These are phyloP conservation scores for Erpobdella octoculata DNA, from an alignment of 2,888 invertebrate genomes.

Conservation along the genomic window DNA sequence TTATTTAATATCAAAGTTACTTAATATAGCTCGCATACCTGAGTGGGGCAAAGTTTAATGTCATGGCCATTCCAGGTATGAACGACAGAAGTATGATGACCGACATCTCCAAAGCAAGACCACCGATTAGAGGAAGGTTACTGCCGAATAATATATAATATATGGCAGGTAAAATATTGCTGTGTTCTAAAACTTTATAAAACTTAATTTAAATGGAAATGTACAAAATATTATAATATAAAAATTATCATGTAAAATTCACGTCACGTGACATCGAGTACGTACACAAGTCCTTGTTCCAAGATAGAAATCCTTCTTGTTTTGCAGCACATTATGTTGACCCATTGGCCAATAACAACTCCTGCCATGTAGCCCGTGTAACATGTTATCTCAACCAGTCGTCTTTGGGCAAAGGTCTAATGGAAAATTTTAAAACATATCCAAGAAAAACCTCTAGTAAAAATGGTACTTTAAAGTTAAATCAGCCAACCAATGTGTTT, in stretches of 20 bases:
- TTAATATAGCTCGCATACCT: neutral
- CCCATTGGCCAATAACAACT: slow-evolving; percentile 18
- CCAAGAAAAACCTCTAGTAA: neutral
- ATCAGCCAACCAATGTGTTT: no score
- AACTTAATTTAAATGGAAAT: no score
- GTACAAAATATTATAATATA: no score
- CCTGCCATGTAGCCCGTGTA: slow-evolving; percentile 25
- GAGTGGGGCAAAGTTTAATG: slow-evolving; percentile 16
- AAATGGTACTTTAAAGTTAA: neutral
- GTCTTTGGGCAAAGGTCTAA: slow-evolving; percentile 22
- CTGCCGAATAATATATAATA: neutral
- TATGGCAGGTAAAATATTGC: neutral
- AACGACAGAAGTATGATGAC: slow-evolving; percentile 11
- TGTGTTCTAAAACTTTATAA: no score
- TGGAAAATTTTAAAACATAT: no score
- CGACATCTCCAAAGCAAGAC: neutral
- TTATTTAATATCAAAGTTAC: no score
- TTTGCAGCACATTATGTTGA: slow-evolving; percentile 25
- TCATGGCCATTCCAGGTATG: slow-evolving; percentile 20
- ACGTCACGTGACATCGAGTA: neutral
- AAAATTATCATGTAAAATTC: neutral
- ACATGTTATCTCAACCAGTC: slow-evolving; percentile 21
- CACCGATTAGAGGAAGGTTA: slow-evolving; percentile 1
- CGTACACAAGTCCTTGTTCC: slow-evolving; percentile 23
- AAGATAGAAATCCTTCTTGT: slow-evolving; percentile 20